Evolutionary conservation across 35 echinoderm and acorn worm species (phyloP).

Genomic region (Holothuria glaberrima): DNA sequence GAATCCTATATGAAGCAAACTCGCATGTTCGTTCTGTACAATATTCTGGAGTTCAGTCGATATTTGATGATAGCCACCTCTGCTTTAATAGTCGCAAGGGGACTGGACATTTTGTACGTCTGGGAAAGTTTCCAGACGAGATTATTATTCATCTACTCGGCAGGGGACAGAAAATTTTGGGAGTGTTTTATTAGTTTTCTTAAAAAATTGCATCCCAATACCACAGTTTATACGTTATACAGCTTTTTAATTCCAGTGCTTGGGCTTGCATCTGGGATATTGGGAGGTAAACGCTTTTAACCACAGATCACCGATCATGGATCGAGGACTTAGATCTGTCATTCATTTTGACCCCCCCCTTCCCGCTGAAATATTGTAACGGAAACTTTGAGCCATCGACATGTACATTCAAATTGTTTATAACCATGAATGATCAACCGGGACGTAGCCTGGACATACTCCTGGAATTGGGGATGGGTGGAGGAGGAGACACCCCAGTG

Average conservation of each 20-base stretch:
- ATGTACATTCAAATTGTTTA: no score
- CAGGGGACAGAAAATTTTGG: conserved; percentile 11
- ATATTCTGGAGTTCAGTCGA: neutral
- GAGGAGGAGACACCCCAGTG: no score
- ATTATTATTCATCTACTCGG: neutral
- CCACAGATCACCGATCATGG: no score
- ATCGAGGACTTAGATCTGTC: no score
- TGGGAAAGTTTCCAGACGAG: neutral
- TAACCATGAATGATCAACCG: no score
- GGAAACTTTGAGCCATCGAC: no score
- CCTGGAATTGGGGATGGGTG: no score
- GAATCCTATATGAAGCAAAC: neutral
- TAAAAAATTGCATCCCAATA: neutral
- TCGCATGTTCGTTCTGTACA: neutral
- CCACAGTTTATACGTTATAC: neutral
- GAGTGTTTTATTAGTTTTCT: neutral
- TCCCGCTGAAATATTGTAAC: no score
- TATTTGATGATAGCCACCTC: neutral
- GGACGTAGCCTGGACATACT: no score
- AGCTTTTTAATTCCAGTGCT: neutral
- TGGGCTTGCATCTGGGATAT: conserved; percentile 14
- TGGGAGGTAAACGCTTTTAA: conserved; percentile 25
- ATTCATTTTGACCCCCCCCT: no score
- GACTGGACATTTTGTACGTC: neutral
- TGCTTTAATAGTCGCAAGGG: neutral